phyloP scores from a whole-genome alignment of 2,113 vertebrate genomes.

The Camelus dromedarius region DNA sequence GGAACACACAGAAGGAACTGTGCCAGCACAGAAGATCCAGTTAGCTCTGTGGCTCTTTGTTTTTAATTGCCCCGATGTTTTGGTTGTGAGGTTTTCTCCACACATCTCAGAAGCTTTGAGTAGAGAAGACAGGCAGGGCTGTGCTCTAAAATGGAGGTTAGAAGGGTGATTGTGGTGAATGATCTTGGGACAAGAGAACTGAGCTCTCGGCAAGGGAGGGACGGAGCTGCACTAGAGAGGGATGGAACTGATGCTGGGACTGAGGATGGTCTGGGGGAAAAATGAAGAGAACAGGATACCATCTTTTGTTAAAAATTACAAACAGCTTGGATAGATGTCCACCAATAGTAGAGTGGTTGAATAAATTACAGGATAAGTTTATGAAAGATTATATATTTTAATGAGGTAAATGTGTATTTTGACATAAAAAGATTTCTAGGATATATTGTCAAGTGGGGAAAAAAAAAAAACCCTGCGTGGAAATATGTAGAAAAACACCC shows the following conservation, averaged over 20 bases:
- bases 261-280: not conserved
- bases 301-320: slow-evolving; percentile 24
- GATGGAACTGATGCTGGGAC: not conserved
- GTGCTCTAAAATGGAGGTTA: not conserved
- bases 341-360: slow-evolving; percentile 10
- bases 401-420: not conserved
- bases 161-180: not conserved
- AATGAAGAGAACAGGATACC: not conserved
- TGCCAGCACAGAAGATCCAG: not conserved
- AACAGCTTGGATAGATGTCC: not conserved
- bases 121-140: not conserved
- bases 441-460: not conserved
- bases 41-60: not conserved
- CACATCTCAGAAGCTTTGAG: not conserved
- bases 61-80: not conserved
- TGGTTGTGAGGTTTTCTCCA: not conserved
- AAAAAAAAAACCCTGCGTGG: not conserved
- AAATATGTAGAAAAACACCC: slow-evolving; percentile 23
- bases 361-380: not conserved
- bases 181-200: not conserved
- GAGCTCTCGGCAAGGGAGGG: not conserved
- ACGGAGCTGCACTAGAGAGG: not conserved
- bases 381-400: not conserved
- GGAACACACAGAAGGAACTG: not conserved
- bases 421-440: not conserved